Evolutionary conservation across 2,888 invertebrate species (phyloP), one percentile per base, ranked within the genome.

Genomic region (Marronus borbonicus): DNA sequence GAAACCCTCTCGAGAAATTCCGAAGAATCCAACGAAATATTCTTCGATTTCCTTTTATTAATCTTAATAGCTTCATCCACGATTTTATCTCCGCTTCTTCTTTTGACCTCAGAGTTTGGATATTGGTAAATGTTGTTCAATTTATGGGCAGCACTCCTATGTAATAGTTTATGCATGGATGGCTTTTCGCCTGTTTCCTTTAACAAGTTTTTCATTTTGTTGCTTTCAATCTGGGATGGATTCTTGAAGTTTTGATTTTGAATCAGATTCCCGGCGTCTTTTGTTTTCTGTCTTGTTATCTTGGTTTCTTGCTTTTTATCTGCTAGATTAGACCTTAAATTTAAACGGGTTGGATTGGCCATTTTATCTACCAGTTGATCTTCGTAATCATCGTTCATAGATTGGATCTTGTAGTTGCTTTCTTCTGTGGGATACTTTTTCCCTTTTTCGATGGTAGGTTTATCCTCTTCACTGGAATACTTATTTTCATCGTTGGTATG

Each of bases 121-220:
- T n/a, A 5, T 1, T 55, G 55, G 55, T 55, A 55, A 17, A 55
- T 55, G 14, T 17, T 17, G n/a, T 14, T n/a, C 17, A 7, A 55
- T n/a, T 5, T n/a, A 7, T 44, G 8, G 44, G n/a, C 7, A 55
- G n/a, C 55, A 17, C 5, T 55, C 14, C n/a, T 44, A 39, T 44
- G 55, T 24, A 78, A 39, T n/a, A 78, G 12, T 52, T 69, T 76
- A 20, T 78, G 78, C 68, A 78, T 69, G 12, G 78, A 78, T 2
- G 78, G 78, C 50, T 78, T 78, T 60, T 50, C 24, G 24, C 17
- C 28, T 8, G 44, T 12, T 44, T 44, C 44, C 8, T 8, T 44
- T 12, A 44, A 44, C 12, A 44, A 8, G 55, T n/a, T n/a, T 17
- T 55, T 4, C 55, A 55, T 55, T 17, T 44, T 44, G 44, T 44